Evolutionary conservation across 2,888 invertebrate genomes (phyloP).

Genomic region (Melinaea menophilus): DNA sequence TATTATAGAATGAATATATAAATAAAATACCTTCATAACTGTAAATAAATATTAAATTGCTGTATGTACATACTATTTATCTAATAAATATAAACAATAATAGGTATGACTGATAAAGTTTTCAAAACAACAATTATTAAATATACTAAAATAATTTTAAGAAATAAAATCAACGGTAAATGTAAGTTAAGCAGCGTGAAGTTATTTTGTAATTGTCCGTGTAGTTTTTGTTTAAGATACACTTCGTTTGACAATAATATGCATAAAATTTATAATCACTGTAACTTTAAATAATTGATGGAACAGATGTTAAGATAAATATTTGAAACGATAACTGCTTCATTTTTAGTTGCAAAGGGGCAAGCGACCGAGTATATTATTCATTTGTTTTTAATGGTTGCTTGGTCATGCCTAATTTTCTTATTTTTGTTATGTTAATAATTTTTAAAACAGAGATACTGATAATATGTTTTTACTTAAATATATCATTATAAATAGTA

Average conservation of each 20-base stretch:
- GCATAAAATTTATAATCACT: slow-evolving; percentile 59
- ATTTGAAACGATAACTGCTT: slow-evolving; percentile 47
- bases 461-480: no score
- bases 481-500: no score
- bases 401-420: background rate
- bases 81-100: no score
- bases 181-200: slow-evolving; percentile 40
- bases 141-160: background rate
- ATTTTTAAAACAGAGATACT: no score
- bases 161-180: slow-evolving; percentile 30
- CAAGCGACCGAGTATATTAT: slow-evolving; percentile 42
- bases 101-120: no score
- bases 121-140: slow-evolving; percentile 9
- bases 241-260: slow-evolving; percentile 42
- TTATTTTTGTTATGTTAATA: background rate
- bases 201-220: slow-evolving; percentile 48
- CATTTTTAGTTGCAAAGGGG: slow-evolving; percentile 43
- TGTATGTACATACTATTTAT: no score
- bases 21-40: no score
- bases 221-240: slow-evolving; percentile 39
- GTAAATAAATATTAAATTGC: no score
- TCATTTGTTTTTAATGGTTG: background rate
- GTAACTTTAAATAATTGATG: slow-evolving; percentile 58
- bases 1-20: no score
- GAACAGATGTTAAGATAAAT: slow-evolving; percentile 40